Base-by-base conservation (phyloP, 2,113 vertebrate genomes). In the Condylura cristata region DNA sequence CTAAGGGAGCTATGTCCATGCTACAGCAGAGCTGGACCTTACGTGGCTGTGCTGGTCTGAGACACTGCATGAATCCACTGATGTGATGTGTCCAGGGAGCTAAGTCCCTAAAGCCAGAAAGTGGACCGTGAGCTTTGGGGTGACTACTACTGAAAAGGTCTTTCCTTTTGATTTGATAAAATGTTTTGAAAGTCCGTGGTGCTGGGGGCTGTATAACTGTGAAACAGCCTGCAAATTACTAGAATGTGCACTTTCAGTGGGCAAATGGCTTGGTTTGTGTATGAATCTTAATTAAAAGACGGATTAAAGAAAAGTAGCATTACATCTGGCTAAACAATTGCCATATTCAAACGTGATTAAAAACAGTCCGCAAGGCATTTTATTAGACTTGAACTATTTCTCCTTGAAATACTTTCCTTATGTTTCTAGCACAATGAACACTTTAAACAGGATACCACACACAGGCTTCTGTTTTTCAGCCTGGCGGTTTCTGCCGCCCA, bases 1-100 rank as follows among this genome's bases (percentile, higher is more conserved):
- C 8, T 2, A 18, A 24, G 44, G 74, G 24, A 56, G 30, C 4
- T 26, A 68, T 41, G 11, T 22, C 8, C 9, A 3, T 8, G 37
- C 18, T 12, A 24, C 14, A 17, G 1, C 28, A 18, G 22, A 16
- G 48, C n/a, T 51, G 14, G 48, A 51, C 48, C 48, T 51, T 16
- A 51, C 48, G 48, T 51, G 48, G 48, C 5, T 16, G 16, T 51
- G 48, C 48, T 51, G 48, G 48, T 51, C 48, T 5, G 14, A 8
- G 30, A 9, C 2, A 14, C 0, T 0, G 0, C 9, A 8, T 0
- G 18, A 17, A 5, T 11, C n/a, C 8, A 3, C 30, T 46, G 0
- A 16, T 3, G 11, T 6, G 4, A 34, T 46, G 7, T 2, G 70
- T 28, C 24, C 18, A 13, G 13, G 16, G 0, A 6, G 53, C 26